Evolutionary conservation across 2,113 vertebrate species (phyloP), one percentile per base, ranked within the genome.

Genomic region (zebrafish (Danio rerio)): DNA sequence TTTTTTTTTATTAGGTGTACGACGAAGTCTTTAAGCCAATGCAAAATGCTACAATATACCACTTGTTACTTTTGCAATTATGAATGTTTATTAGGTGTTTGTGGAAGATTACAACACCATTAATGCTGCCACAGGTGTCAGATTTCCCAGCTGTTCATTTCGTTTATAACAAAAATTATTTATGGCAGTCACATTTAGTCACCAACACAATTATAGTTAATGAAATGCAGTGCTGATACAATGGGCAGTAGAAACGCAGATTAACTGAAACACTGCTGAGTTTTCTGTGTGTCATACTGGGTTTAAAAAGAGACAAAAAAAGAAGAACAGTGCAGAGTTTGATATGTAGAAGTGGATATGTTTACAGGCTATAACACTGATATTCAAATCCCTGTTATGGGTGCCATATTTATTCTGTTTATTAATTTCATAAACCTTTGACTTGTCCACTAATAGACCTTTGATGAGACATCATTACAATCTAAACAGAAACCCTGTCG

Each of bases 21-120:
- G 31, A 31, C 31, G 31, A 31, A 31, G 31, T 3, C 31, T 31
- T 1, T 31, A 31, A 31, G 31, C 31, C 31, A 31, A 89, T 81
- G 65, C 63, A 82, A 82, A 90, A 86, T 83, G 7, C 91, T 92
- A 31, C 31, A 31, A 31, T 91, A 93, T 87, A 75, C 72, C 84
- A 77, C 86, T 83, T 83, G 81, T 92, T 87, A 58, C 43, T 82
- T 69, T 84, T 87, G 84, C 88, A 91, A 91, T 92, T 90, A 91
- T 89, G 83, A 90, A 88, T 88, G 89, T 94, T 94, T 94, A 93
- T 92, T 89, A 90, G 86, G 88, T 91, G 90, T 89, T 88, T 83
- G 90, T 87, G 86, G 89, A 84, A 92, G 91, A 93, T 93, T 92
- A 93, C 93, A 92, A 86, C 85, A 88, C 92, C 92, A 91, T 94